Evolutionary conservation across 1,140 invertebrate genomes (phyloP), one percentile per base, ranked within the genome.

Genomic region (Cylas formicarius): DNA sequence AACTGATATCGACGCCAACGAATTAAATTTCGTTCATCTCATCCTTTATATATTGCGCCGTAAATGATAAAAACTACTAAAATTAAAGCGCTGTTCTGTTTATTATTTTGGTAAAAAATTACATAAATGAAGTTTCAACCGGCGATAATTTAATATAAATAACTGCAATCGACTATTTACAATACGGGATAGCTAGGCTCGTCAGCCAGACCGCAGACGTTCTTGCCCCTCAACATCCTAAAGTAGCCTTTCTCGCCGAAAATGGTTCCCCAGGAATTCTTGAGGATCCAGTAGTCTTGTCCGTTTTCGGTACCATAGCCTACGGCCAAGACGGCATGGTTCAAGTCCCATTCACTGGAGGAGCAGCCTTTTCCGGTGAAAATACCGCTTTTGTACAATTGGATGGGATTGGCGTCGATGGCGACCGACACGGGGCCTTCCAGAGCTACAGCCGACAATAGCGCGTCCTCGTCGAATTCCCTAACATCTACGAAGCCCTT

Each of bases 351-450:
- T n/a, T n/a, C n/a, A 8, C 39, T n/a, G 1, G 18, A 3, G 6
- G 13, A 28, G 24, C 45, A 50, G 70, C 65, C 2, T 71, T 2
- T 21, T 27, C 27, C 33, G 14, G 22, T 26, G 35, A 38, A 51
- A 33, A 44, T 31, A 32, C 53, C 53, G 6, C 21, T 28, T 8
- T 28, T 26, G 34, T 59, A 59, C 18, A 43, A 50, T 24, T 51
- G 46, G 17, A 54, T 31, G n/a, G 39, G 36, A 7, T 39, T 10
- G 40, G 94, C 94, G 75, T 98, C 92, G 62, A 98, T 97, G 41
- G 90, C 92, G 29, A 89, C 76, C 6, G 83, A 76, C 11, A 87
- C 60, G 3, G 93, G 93, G 13, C 94, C 93, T 48, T 89, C 69
- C 2, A 82, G 90, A 28, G 89, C 90, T 47, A 97, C 77, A 50